Base-by-base conservation (phyloP, 2,888 invertebrate species). In the Rhagonycha lutea region DNA sequence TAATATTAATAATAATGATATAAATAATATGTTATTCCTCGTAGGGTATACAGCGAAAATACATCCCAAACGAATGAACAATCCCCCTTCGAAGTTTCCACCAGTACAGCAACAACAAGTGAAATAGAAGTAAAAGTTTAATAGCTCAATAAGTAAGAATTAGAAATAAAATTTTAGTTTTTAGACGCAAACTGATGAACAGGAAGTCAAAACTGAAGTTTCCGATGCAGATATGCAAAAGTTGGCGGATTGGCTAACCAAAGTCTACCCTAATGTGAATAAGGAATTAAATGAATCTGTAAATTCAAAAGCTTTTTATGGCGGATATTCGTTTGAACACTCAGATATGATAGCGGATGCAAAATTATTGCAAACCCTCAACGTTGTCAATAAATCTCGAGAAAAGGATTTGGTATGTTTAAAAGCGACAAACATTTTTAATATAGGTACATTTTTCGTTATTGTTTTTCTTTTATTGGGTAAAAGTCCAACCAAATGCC, bases 181-280 rank as follows among this genome's bases (percentile, higher is more conserved):
- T 61, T 28, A 88, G 85, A 86, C 86, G 0, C 90, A 90, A 86
- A 90, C 90, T 0, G 60, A 47, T 14, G 86, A 88, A 61, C 47
- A 75, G 1, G 69, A 74, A 1, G 70, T 77, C 70, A 47, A 75
- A 14, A 67, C 72, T 10, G 63, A 28, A 81, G 82, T 71, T 18
- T 61, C 73, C 14, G 83, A 85, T 69, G 85, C 84, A 3, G 89
- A 90, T 81, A 88, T 89, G 80, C 83, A 87, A 10, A 89, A 88
- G 74, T 79, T 91, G 72, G 88, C 88, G 9, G 83, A 83, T 24
- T 91, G 89, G 88, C 77, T 91, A n/a, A 86, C 86, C 14, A 85
- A 86, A 78, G 88, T 90, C 24, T 90, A 86, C 79, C 89, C 90
- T 0, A 78, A 47, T 67, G 86, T 91, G 3, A 88, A 89, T 74